Evolutionary conservation across 2,113 vertebrate genomes (phyloP).

Genomic region (Boulengeromyrus knoepffleri): DNA sequence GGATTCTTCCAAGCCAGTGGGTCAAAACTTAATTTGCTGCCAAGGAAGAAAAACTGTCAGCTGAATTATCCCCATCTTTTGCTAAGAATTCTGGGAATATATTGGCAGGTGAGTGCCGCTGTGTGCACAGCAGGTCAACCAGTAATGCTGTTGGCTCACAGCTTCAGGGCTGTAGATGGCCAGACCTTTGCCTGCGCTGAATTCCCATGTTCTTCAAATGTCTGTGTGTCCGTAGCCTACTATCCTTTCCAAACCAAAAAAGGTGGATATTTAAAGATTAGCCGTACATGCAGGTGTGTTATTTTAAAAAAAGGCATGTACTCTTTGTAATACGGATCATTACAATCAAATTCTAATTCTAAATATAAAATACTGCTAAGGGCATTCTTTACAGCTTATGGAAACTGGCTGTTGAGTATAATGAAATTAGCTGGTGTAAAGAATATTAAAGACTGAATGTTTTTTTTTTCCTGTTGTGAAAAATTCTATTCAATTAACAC

Average conservation of each 20-base stretch:
- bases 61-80: not conserved
- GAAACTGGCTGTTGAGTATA: not conserved
- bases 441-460: not conserved
- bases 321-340: not conserved
- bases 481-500: not conserved
- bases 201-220: not conserved
- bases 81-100: not conserved
- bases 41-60: constrained; percentile 15
- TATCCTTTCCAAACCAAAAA: not conserved
- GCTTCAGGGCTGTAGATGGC: not conserved
- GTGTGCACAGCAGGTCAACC: not conserved
- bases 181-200: not conserved
- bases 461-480: not conserved
- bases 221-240: not conserved
- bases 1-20: constrained; percentile 23
- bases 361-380: not conserved
- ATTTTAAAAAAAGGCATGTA: not conserved
- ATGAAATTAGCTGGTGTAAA: not conserved
- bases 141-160: not conserved
- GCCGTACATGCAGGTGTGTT: not conserved
- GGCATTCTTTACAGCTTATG: not conserved
- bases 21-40: constrained; percentile 2
- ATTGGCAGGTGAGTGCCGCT: not conserved
- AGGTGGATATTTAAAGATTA: not conserved
- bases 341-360: not conserved